Conservation (phyloP, 2,113 vertebrate genomes). For the Cyanoliseus patagonus region DNA sequence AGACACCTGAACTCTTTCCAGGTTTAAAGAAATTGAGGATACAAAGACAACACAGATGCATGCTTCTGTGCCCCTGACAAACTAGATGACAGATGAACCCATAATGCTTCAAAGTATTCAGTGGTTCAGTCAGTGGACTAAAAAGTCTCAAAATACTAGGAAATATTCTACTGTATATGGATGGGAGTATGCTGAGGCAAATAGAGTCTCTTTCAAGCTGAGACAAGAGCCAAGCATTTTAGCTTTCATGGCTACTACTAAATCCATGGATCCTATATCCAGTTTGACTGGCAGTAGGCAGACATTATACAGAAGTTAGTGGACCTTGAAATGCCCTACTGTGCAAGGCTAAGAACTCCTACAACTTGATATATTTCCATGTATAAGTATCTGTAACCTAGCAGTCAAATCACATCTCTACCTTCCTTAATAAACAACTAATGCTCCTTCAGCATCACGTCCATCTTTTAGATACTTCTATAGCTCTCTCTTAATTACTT, state of each 20-base stretch:
- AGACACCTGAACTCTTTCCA: background rate
- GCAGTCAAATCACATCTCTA: background rate
- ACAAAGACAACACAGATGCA: fast-evolving
- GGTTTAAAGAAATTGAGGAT: background rate
- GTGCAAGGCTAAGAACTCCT: background rate
- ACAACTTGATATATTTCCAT: background rate
- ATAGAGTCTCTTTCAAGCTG: fast-evolving
- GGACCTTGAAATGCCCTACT: background rate
- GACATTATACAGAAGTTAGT: background rate
- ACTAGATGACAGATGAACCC: fast-evolving
- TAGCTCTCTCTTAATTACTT: background rate
- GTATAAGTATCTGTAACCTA: background rate
- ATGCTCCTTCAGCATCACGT: background rate
- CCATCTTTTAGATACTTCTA: background rate
- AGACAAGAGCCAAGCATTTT: background rate
- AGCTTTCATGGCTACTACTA: fast-evolving
- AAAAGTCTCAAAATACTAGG: background rate
- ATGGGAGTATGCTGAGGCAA: fast-evolving
- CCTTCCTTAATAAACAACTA: background rate
- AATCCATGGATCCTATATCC: fast-evolving
- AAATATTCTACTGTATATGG: fast-evolving
- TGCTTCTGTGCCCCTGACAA: background rate
- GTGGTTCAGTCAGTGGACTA: fast-evolving
- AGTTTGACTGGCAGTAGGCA: fast-evolving
- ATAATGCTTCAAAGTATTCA: fast-evolving